Evolutionary conservation across 64 coral and sea anemone species (phyloP).

Genomic region (Montipora sp.): DNA sequence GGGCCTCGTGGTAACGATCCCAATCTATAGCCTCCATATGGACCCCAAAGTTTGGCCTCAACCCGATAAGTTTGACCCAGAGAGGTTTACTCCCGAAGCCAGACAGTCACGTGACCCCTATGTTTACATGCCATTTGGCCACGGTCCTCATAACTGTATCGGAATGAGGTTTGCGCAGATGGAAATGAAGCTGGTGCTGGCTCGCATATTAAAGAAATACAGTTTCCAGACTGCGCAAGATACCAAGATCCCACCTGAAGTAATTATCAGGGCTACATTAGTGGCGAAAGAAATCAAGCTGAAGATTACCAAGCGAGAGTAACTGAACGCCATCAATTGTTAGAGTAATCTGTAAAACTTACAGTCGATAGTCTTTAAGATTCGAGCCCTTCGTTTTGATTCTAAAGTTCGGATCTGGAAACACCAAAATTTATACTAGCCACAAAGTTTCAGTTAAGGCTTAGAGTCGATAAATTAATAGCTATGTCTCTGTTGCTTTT

Average conservation of each 20-base stretch:
- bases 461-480: too few species aligned
- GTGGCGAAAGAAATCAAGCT: too few species aligned
- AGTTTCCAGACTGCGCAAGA: neutral
- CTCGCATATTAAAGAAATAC: conserved; percentile 41
- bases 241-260: conserved; percentile 52
- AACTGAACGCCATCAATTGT: too few species aligned
- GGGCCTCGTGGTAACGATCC: neutral
- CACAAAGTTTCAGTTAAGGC: too few species aligned
- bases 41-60: conserved; percentile 32
- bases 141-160: conserved; percentile 28
- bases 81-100: conserved; percentile 26
- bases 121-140: conserved; percentile 18
- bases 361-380: too few species aligned
- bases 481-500: too few species aligned
- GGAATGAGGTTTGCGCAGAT: conserved; percentile 60
- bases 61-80: conserved; percentile 55
- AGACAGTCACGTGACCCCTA: conserved; percentile 31
- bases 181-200: conserved; percentile 60
- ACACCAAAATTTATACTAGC: too few species aligned
- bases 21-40: conserved; percentile 42
- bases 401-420: too few species aligned
- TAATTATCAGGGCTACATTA: neutral
- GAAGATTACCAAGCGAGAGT: too few species aligned
- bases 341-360: too few species aligned
- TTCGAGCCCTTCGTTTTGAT: too few species aligned